phyloP scores from a whole-genome alignment of 2,888 invertebrate species.

The Stegophylla sp. region DNA sequence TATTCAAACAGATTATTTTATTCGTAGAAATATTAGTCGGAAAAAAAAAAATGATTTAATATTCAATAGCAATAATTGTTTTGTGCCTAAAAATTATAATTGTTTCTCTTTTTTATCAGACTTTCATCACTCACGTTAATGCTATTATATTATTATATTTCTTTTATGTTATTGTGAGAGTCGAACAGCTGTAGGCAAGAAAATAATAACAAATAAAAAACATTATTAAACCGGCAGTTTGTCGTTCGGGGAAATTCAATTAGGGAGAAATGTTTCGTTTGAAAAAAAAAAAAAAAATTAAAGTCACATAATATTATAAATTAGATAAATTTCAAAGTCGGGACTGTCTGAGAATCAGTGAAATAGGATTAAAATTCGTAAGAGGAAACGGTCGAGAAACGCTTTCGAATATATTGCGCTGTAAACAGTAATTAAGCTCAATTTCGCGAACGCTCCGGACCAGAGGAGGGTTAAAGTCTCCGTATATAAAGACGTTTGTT shows the following conservation, averaged over 20 bases:
- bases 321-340: not conserved
- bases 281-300: conserved; percentile 1
- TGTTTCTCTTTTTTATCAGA: not conserved
- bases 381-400: not conserved
- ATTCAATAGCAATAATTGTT: too few relatives aligned
- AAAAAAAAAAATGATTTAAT: too few relatives aligned
- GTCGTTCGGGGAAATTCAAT: not conserved
- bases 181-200: not conserved
- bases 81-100: not conserved
- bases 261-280: not conserved
- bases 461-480: not conserved
- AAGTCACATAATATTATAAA: not conserved
- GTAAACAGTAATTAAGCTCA: not conserved
- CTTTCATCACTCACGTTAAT: not conserved
- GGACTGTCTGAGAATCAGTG: not conserved
- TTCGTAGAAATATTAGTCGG: too few relatives aligned
- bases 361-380: not conserved
- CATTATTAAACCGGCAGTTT: not conserved
- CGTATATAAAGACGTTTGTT: too few relatives aligned
- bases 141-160: not conserved
- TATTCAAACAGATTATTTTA: too few relatives aligned
- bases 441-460: not conserved
- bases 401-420: not conserved
- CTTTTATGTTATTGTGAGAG: not conserved
- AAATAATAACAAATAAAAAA: not conserved